Evolutionary conservation across 1,140 invertebrate species (phyloP).

Genomic region (Drosophila orena): DNA sequence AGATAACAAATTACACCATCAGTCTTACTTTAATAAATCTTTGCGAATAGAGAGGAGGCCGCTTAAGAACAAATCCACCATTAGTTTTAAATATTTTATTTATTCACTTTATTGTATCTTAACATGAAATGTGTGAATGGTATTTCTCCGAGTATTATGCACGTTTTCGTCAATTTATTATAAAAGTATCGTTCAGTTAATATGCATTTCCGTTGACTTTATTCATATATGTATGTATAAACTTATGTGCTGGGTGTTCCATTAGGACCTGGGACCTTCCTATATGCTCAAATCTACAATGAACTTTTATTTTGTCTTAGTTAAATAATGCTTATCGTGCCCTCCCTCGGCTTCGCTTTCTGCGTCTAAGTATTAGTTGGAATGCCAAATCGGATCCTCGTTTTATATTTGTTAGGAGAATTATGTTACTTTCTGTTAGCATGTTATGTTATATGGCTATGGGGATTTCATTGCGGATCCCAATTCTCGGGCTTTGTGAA

Average conservation of each 20-base stretch:
- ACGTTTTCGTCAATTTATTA: constrained; percentile 54
- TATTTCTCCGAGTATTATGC: constrained; percentile 59
- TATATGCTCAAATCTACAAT: constrained; percentile 80
- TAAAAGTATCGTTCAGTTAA: constrained; percentile 70
- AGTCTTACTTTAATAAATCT: no score
- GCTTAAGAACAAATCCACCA: not conserved
- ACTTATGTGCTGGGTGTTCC: constrained; percentile 73
- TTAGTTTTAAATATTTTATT: constrained; percentile 74
- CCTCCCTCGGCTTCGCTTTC: constrained; percentile 3
- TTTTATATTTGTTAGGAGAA: constrained; percentile 36
- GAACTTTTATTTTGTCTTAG: constrained; percentile 70
- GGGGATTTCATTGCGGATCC: constrained; percentile 1
- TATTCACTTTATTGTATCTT: constrained; percentile 74
- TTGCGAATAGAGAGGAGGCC: no score
- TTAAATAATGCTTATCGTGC: constrained; percentile 47
- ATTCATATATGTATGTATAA: constrained; percentile 67
- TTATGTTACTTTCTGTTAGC: constrained; percentile 21
- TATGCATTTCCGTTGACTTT: constrained; percentile 55
- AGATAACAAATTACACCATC: no score
- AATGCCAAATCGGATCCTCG: constrained; percentile 19
- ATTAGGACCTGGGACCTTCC: constrained; percentile 43
- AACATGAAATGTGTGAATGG: constrained; percentile 75
- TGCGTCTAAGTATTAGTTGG: constrained; percentile 28
- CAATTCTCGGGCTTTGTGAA: constrained; percentile 10
- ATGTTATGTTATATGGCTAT: constrained; percentile 19